Evolutionary conservation across 2,888 invertebrate species (phyloP), one percentile per base, ranked within the genome.

Genomic region (Noctua janthina): DNA sequence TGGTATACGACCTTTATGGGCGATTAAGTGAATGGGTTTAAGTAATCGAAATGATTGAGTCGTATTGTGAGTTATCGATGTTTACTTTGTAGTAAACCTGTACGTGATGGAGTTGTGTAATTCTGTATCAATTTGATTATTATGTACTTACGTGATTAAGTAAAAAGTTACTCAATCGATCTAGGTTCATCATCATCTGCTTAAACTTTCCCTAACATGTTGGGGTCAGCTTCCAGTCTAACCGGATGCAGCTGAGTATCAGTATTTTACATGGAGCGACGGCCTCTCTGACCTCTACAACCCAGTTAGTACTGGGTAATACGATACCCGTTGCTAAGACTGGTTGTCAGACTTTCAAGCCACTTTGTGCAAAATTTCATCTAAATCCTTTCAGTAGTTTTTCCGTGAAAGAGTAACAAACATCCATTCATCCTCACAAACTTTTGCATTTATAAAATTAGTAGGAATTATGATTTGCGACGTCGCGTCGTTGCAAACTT

Each of bases 11-110:
- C 15, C 13, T 71, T 59, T 62, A 71, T 72, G 29, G 29, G 20
- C 56, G 39, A 56, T 56, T 56, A 51, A 51, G 69, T 82, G 49
- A 71, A 76, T 81, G 51, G 23, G 29, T 43, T 75, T 39, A n/a
- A 35, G 69, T 69, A 70, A 76, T 81, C 51, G 59, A 43, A 81
- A 68, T 46, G 43, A n/a, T 51, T 6, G 11, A n/a, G 6, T 67
- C 23, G 7, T 73, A 56, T 39, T 43, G 49, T 51, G 49, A 39
- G 17, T 39, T 73, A 35, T 11, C 59, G 23, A 11, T 39, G 17
- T 74, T 39, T 43, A 43, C 1, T 54, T 39, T 13, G n/a, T 20
- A 54, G 64, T 29, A 62, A 59, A 29, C 29, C 3, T 23, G 10
- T 10, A 20, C 3, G 56, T 4, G 23, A 20, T 71, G 23, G 35